Percentiles rank a stretch among this genome's conserved stretches.
Conservation (phyloP, 1,140 invertebrate genomes). For the Sipha flava region DNA sequence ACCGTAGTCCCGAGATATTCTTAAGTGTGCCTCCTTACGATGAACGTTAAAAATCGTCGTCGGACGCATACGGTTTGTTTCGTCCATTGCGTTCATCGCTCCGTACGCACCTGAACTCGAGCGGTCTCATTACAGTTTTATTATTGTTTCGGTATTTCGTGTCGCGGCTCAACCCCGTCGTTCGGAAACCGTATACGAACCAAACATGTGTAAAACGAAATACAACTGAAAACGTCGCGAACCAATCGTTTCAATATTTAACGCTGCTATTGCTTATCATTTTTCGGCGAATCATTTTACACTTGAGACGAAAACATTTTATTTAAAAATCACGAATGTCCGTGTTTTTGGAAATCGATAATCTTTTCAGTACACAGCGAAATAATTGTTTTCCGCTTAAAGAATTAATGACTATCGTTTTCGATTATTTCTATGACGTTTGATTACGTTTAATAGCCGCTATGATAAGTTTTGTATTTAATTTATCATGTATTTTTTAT, state of each 20-base stretch:
- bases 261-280: no score
- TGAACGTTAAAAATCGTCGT: neutral
- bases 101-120: no score
- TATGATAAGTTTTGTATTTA: neutral
- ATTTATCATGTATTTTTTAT: neutral
- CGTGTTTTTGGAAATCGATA: no score
- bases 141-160: neutral
- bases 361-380: neutral
- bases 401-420: neutral
- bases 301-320: no score
- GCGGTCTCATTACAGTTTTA: neutral
- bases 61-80: neutral
- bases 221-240: no score
- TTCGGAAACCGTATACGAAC: no score
- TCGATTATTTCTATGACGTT: constrained; percentile 11
- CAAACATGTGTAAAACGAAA: no score
- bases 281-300: no score
- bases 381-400: neutral
- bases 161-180: neutral
- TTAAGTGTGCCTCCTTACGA: neutral
- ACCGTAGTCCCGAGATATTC: no score
- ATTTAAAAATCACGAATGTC: no score
- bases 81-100: neutral
- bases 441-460: neutral
- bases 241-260: no score